A percentile compares a stretch with the other conserved stretches of the same genome.
Evolutionary conservation across 2,797 vertebrate species (phyloP).

Genomic region (Hemitrygon akajei): DNA sequence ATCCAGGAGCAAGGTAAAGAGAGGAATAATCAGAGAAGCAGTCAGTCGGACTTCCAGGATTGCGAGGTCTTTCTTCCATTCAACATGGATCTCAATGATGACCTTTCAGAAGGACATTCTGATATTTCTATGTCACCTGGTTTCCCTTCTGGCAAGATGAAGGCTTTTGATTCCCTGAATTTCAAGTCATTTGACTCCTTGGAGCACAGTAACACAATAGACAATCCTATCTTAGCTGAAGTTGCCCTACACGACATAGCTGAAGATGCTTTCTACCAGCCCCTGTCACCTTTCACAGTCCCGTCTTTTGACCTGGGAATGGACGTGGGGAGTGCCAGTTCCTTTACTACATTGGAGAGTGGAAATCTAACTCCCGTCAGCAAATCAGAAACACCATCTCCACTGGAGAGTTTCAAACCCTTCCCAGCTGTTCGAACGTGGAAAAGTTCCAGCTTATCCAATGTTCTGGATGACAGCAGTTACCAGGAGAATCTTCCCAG

Average conservation of each 20-base stretch:
- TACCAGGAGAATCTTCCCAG: conserved; percentile 70
- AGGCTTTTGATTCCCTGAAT: conserved; percentile 57
- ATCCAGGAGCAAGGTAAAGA: conserved; percentile 48
- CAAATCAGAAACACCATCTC: conserved; percentile 75
- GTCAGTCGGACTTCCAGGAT: conserved; percentile 26
- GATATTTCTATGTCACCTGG: conserved; percentile 68
- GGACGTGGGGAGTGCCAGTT: conserved; percentile 65
- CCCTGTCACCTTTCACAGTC: conserved; percentile 74
- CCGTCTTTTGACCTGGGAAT: conserved; percentile 71
- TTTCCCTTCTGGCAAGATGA: conserved; percentile 44
- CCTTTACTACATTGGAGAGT: conserved; percentile 44
- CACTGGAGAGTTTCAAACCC: conserved; percentile 74
- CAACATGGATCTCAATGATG: conserved; percentile 50
- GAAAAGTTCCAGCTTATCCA: conserved; percentile 94
- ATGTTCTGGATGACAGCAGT: conserved; percentile 83
- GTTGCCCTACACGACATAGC: conserved; percentile 38
- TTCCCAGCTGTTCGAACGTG: conserved; percentile 68
- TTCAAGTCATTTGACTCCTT: conserved; percentile 77
- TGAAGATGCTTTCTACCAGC: conserved; percentile 69
- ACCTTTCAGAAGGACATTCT: conserved; percentile 67
- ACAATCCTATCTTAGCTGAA: conserved; percentile 46
- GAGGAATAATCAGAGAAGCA: background rate
- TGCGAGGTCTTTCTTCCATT: conserved; percentile 56
- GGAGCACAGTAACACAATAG: conserved; percentile 62
- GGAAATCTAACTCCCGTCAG: conserved; percentile 70